Conservation (phyloP, 2,888 invertebrate species). For the Oscheius sp. region DNA sequence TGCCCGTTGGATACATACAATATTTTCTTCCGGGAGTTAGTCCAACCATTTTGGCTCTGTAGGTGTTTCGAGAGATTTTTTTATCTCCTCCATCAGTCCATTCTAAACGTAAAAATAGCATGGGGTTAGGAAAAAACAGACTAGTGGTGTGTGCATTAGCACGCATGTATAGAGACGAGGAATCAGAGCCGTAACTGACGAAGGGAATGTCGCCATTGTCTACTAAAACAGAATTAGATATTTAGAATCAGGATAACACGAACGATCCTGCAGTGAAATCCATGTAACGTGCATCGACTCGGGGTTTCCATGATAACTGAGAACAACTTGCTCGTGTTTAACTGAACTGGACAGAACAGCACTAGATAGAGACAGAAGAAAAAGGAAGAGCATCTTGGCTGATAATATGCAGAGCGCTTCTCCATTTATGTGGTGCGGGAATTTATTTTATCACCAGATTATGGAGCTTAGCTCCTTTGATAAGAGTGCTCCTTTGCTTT, state of each 20-base stretch:
- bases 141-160: not conserved
- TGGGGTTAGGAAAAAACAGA: not conserved
- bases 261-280: constrained; percentile 47
- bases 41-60: constrained; percentile 17
- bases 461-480: too few relatives aligned
- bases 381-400: too few relatives aligned
- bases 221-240: constrained; percentile 10
- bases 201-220: not conserved
- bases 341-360: too few relatives aligned
- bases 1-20: constrained; percentile 11
- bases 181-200: constrained; percentile 27
- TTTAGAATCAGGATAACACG: constrained; percentile 8
- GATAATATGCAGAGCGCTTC: too few relatives aligned
- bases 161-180: not conserved
- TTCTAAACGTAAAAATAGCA: not conserved
- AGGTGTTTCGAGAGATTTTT: constrained; percentile 11
- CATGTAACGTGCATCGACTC: constrained; percentile 57
- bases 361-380: too few relatives aligned
- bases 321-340: constrained; percentile 44
- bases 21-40: constrained; percentile 44
- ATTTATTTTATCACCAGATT: too few relatives aligned
- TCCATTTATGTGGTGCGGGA: too few relatives aligned
- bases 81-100: not conserved
- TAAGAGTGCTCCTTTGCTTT: too few relatives aligned
- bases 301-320: constrained; percentile 43